Evolutionary conservation across 1,140 invertebrate species (phyloP), one percentile per base, ranked within the genome.

Genomic region (Mylabris phalerata): DNA sequence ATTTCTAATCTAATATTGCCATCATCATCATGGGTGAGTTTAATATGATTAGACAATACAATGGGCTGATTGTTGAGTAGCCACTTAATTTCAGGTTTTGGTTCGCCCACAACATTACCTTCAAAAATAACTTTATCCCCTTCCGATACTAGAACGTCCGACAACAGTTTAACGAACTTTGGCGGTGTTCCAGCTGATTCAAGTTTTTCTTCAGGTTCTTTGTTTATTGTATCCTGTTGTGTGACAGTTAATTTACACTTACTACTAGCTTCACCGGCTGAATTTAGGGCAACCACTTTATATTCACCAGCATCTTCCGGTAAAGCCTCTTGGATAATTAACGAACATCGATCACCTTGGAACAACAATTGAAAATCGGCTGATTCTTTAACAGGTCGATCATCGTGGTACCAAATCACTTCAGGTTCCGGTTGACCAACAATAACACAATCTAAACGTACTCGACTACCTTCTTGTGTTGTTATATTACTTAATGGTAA

Each of bases 361-460:
- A 92, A 91, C 0, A 90, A 75, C 7, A 90, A 69, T 65, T 90
- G 87, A 66, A 90, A 83, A 71, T 94, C 90, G 25, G 83, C 80
- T 1, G 89, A 92, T 72, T 91, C 90, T 71, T 91, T 90, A 1
- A 95, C 84, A 9, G 92, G 90, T 43, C 83, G 77, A 55, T 85
- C 84, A 66, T 93, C 84, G 65, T 93, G 91, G 64, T 91, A 89
- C 90, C 90, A 93, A 66, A 90, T 91, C 0, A 93, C 88, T 77
- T 90, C 89, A 0, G 90, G 91, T 73, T 90, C 88, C 1, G 91
- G 91, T 68, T 90, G 85, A 1, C 89, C 90, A 49, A 89, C 80
- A 65, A 94, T 92, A 44, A 92, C 78, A 69, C 89, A 92, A 65
- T 90, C 89, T 50, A 94, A 73, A 44, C 84, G 77, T 3, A 86